Evolutionary conservation across 2,797 vertebrate genomes (phyloP).

Genomic region (Staurois parvus): DNA sequence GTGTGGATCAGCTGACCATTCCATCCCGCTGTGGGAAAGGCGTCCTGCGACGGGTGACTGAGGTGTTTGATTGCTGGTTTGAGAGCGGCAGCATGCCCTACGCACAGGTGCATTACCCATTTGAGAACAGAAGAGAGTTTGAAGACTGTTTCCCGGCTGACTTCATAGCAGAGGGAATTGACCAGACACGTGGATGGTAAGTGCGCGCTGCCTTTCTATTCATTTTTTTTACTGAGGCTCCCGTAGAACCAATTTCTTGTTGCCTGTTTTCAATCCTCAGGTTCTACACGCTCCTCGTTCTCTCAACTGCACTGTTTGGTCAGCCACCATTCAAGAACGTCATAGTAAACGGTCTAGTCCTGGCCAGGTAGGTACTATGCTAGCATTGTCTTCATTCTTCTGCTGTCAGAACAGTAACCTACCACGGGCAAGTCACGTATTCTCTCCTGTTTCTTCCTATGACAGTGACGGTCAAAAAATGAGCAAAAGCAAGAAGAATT

Average conservation of each 20-base stretch:
- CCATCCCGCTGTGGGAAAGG: constrained; percentile 90
- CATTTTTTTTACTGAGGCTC: not conserved
- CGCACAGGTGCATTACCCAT: constrained; percentile 95
- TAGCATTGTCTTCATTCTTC: too few relatives aligned
- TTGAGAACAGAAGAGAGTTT: constrained; percentile 89
- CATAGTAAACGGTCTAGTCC: constrained; percentile 93
- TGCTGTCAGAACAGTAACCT: too few relatives aligned
- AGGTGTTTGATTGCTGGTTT: constrained; percentile 99
- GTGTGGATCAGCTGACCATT: constrained; percentile 86
- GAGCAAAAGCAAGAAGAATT: constrained; percentile 99
- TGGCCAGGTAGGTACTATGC: constrained; percentile 82
- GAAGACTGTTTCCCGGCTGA: constrained; percentile 95
- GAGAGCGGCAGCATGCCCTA: constrained; percentile 99
- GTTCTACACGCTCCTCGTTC: constrained; percentile 96
- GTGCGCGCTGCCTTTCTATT: accelerated
- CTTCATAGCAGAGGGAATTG: constrained; percentile 98
- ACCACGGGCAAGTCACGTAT: too few relatives aligned
- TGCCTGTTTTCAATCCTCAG: constrained; percentile 69
- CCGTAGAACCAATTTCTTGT: not conserved
- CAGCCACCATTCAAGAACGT: constrained; percentile 97
- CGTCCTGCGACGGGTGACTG: constrained; percentile 80
- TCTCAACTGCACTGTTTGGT: constrained; percentile 95
- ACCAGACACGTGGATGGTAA: constrained; percentile 98
- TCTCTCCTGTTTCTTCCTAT: not conserved
- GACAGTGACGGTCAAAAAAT: constrained; percentile 97